phyloP scores from a whole-genome alignment of 2,888 invertebrate species.

The Drosophila limbata region DNA sequence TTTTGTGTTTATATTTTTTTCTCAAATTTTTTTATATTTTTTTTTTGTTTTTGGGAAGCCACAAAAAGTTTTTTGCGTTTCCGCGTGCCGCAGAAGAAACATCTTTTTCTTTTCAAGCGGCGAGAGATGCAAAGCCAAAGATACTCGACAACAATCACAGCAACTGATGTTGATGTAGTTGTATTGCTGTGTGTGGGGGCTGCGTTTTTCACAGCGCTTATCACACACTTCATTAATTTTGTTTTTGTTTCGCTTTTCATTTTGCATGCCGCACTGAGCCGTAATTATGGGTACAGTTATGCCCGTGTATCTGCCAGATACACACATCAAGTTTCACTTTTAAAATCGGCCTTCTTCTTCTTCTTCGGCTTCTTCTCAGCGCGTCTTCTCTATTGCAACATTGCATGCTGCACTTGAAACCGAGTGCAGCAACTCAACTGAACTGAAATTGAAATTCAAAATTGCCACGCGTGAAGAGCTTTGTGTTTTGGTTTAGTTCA shows the following conservation, averaged over 20 bases:
- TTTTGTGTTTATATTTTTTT: slow-evolving; percentile 8
- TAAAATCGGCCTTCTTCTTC: slow-evolving; percentile 34
- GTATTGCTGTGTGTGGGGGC: slow-evolving; percentile 28
- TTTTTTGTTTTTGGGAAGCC: slow-evolving; percentile 16
- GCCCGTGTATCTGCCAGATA: slow-evolving; percentile 63
- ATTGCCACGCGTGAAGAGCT: slow-evolving; percentile 57
- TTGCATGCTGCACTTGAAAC: slow-evolving; percentile 75
- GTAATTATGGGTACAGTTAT: slow-evolving; percentile 71
- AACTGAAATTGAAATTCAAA: slow-evolving; percentile 21
- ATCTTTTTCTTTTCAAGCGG: slow-evolving; percentile 22
- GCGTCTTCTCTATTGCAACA: slow-evolving; percentile 61
- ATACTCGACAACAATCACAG: slow-evolving; percentile 31
- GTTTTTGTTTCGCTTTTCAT: slow-evolving; percentile 79
- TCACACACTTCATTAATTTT: slow-evolving; percentile 79
- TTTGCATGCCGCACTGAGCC: slow-evolving; percentile 63
- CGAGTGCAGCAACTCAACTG: slow-evolving; percentile 27
- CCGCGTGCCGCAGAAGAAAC: slow-evolving; percentile 50
- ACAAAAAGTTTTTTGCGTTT: slow-evolving; percentile 45
- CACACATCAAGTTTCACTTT: slow-evolving; percentile 68
- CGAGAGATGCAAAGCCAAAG: slow-evolving; percentile 42
- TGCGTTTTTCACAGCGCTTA: slow-evolving; percentile 73
- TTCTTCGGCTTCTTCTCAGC: slow-evolving; percentile 12
- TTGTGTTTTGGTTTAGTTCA: slow-evolving; percentile 15
- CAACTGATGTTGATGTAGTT: slow-evolving; percentile 1
- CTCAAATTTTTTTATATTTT: background rate